Percentiles rank a stretch among this genome's conserved stretches.
Evolutionary conservation across 2,888 invertebrate species (phyloP).

Genomic region (Ptilodon capucinus): DNA sequence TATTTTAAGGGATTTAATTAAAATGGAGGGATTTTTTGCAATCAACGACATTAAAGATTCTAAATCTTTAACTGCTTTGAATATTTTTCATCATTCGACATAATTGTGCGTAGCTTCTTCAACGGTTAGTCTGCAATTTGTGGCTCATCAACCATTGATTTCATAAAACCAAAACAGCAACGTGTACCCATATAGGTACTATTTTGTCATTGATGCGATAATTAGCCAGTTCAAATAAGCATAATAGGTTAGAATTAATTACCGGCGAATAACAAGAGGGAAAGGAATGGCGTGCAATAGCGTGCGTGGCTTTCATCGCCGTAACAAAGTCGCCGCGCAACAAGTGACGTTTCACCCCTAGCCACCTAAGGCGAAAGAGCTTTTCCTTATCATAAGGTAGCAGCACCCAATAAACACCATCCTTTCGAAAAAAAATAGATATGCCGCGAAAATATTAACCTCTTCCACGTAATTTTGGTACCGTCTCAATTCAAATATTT

Average conservation of each 20-base stretch:
- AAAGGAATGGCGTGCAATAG: conserved; percentile 63
- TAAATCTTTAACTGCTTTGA: neutral
- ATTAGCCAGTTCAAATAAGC: conserved; percentile 28
- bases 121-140: too few relatives aligned
- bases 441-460: conserved; percentile 9
- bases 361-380: conserved; percentile 51
- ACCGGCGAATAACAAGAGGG: conserved; percentile 59
- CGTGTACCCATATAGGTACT: conserved; percentile 2
- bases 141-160: neutral
- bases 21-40: conserved; percentile 15
- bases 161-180: neutral
- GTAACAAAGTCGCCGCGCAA: conserved; percentile 74
- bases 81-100: neutral
- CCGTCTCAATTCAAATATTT: conserved; percentile 38
- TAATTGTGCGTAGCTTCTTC: too few relatives aligned
- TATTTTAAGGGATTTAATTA: conserved; percentile 28
- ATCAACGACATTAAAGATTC: conserved; percentile 6
- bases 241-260: conserved; percentile 41
- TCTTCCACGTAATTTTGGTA: conserved; percentile 24
- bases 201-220: conserved; percentile 17
- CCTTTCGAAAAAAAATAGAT: conserved; percentile 12
- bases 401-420: conserved; percentile 22
- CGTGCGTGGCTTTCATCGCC: conserved; percentile 76
- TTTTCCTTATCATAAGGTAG: conserved; percentile 41
- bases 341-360: conserved; percentile 69